Evolutionary conservation across 2,797 vertebrate genomes (phyloP), one percentile per base, ranked within the genome.

Genomic region (Sebastes diaconus): DNA sequence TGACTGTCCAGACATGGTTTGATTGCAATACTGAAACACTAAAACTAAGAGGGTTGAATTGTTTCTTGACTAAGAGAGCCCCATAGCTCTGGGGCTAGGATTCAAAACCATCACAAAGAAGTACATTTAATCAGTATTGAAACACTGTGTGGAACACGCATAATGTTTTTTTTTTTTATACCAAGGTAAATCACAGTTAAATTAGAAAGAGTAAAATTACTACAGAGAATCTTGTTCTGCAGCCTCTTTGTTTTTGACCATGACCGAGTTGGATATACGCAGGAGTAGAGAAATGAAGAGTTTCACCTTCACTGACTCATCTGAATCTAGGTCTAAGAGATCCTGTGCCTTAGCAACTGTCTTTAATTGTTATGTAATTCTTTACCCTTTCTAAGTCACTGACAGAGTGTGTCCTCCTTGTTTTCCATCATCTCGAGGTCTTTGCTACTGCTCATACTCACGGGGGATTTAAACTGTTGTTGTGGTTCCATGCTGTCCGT

Each of bases 391-490:
- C 13, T 20, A 63, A 52, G 8, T 71, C 66, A 46, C 50, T 61
- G 22, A 46, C n/a, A 4, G 46, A 63, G 32, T 71, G 18, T 72
- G 75, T 25, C 68, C 27, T 73, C 22, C 4, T 55, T 34, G 61
- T 77, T 83, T 82, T 39, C 60, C 66, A 68, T 73, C 34, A 16
- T 75, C 39, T 58, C 65, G 54, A 78, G 73, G 58, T 64, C 71
- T 77, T 76, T 34, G 61, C 70, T 68, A 7, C 61, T 68, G 42
- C 80, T 80, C 70, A 67, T 76, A 71, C 79, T 76, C 64, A 24
- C 22, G 42, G 67, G 77, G 77, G 84, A 88, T 92, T 88, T 83
- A 77, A 85, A 80, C 78, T 20, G 79, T 77, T 82, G 79, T 86
- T 90, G 75, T 59, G 79, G 75, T 77, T 85, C 76, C 75, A 30